Conservation (phyloP, 2,888 invertebrate species). For the Drosophila tanythrix region DNA sequence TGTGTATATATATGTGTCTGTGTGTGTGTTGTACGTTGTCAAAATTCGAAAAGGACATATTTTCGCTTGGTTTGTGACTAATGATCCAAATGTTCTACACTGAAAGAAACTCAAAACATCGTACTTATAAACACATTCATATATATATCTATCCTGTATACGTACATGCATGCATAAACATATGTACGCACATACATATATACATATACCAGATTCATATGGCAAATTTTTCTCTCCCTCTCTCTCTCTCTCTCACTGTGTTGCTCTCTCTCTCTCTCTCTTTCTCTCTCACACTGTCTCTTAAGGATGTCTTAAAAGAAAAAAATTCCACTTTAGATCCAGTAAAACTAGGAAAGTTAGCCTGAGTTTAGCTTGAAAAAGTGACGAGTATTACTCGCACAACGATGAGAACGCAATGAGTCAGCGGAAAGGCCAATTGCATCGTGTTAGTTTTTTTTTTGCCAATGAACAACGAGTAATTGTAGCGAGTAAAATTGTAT, state of each 20-base stretch:
- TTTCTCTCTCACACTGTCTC: slow-evolving; percentile 8
- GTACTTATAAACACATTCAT: background rate
- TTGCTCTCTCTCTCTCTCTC: slow-evolving; percentile 10
- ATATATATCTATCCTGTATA: background rate
- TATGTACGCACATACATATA: background rate
- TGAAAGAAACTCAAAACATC: slow-evolving; percentile 2
- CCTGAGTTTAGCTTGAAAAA: slow-evolving; percentile 4
- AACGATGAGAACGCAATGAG: background rate
- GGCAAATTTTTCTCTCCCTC: background rate
- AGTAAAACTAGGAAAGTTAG: slow-evolving; percentile 15
- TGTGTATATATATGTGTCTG: background rate
- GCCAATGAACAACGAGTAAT: background rate
- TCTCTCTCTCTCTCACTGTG: background rate
- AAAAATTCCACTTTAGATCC: slow-evolving; percentile 20
- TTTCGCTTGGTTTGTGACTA: slow-evolving; percentile 2
- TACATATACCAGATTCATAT: slow-evolving; percentile 4
- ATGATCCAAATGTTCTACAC: background rate
- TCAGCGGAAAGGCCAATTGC: slow-evolving; percentile 5
- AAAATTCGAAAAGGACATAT: slow-evolving; percentile 2
- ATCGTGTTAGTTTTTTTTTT: background rate
- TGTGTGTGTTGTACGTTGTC: background rate
- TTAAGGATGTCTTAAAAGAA: slow-evolving; percentile 16
- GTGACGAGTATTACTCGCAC: slow-evolving; percentile 5
- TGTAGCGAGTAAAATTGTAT: slow-evolving; percentile 13
- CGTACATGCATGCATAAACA: background rate